Percentiles rank a stretch among this genome's conserved stretches.
Evolutionary conservation across 1,140 invertebrate genomes (phyloP).

Genomic region (Listronotus oregonensis): DNA sequence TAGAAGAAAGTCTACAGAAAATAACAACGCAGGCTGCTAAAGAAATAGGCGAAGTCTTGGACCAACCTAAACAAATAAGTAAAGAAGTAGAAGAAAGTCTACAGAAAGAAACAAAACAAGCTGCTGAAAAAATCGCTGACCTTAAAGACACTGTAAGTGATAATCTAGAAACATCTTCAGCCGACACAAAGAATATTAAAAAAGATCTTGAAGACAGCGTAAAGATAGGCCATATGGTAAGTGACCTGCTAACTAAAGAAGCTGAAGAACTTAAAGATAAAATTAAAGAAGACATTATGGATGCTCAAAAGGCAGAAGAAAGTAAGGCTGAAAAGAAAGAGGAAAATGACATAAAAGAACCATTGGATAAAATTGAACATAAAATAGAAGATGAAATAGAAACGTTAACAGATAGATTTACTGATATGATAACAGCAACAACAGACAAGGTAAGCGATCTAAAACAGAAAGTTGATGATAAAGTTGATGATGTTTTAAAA

Average conservation of each 20-base stretch:
- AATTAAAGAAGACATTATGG: background rate
- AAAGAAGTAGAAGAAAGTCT: conserved; percentile 3
- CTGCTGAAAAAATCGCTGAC: background rate
- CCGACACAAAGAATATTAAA: too few relatives aligned
- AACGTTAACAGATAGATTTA: background rate
- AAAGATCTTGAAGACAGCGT: too few relatives aligned
- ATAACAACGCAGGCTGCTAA: too few relatives aligned
- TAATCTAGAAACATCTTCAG: too few relatives aligned
- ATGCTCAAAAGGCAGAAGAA: background rate
- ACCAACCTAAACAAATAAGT: background rate
- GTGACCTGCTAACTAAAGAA: too few relatives aligned
- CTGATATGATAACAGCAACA: background rate
- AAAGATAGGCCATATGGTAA: too few relatives aligned
- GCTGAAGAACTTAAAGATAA: background rate
- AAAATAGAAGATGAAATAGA: conserved; percentile 11
- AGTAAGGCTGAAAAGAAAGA: conserved; percentile 1
- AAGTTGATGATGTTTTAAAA: background rate
- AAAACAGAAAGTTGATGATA: too few relatives aligned
- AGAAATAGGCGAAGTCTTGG: too few relatives aligned
- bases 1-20: too few relatives aligned
- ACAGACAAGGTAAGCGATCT: background rate
- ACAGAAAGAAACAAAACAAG: background rate
- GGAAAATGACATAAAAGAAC: background rate
- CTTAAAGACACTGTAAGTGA: background rate
- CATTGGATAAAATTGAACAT: conserved; percentile 3